Base-by-base conservation (phyloP, 2,113 vertebrate genomes). In the Turdus rufiventris region DNA sequence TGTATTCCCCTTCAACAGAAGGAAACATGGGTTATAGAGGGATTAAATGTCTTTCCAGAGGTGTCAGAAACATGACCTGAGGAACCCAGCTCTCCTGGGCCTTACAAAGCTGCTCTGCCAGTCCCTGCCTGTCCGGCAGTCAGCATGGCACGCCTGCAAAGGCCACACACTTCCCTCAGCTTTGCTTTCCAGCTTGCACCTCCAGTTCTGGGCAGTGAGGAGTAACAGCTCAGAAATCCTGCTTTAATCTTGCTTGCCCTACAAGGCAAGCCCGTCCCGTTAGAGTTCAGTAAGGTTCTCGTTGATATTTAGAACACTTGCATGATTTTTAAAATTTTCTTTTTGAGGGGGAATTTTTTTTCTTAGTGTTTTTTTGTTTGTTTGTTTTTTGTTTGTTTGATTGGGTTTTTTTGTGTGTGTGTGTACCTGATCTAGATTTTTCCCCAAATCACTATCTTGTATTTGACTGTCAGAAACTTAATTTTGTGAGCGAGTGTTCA, bases 231-330 rank as follows among this genome's bases (percentile, higher is more conserved):
- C 26, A 63, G 72, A 80, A 89, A 81, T 33, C 31, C 28, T 33
- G 28, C 65, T 92, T 86, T 80, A 40, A 43, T 67, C 40, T 43
- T 71, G 53, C 18, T 28, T 75, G 54, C n/a, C 29, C 80, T 76
- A 19, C 7, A 38, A 42, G 18, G 34, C 56, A 81, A 60, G 48
- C 53, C 9, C 0, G 0, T 62, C 28, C 43, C 2, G 1, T 68
- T 88, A 14, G n/a, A 50, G 20, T 76, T 73, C 2, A 2, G 16
- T 56, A 79, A 63, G 67, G 18, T 25, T 86, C 14, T 85, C 10
- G 15, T 6, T 40, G 26, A 40, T 62, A 31, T 12, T 68, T 38
- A 38, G 23, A 33, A 38, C 28, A 54, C 26, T 4, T 19, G 8
- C 0, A 0, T 73, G 58, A 18, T 40, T n/a, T 48, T 17, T n/a